Base-by-base conservation (phyloP, 1,140 invertebrate species). In the Calliphora vicina region DNA sequence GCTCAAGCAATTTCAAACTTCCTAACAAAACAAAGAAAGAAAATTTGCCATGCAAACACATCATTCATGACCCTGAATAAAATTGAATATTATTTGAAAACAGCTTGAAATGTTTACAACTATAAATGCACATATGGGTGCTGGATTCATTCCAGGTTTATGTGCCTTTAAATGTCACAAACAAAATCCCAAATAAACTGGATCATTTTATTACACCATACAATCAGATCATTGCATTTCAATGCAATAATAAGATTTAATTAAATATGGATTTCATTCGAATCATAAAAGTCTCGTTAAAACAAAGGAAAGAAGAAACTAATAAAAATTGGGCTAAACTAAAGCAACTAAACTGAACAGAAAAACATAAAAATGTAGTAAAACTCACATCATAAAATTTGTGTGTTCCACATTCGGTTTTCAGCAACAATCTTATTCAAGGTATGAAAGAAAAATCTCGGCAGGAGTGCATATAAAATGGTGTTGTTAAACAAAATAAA, bases 181-280 rank as follows among this genome's bases (percentile, higher is more conserved):
- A n/a, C n/a, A n/a, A n/a, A 20, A 67, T 23, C 9, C n/a, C 8
- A 67, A 67, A 67, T 67, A 67, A 67, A 12, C 23, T 67, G 61
- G 25, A 67, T 10, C 3, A 23, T 67, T 67, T 67, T 67, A 67
- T 25, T 6, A 25, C 20, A 8, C 1, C 45, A 67, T 57, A 57
- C 50, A 57, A 57, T 57, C 50, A 57, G 15, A 57, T 67, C 61
- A 67, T 2, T 57, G 50, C 50, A 57, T 67, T 67, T 4, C 8
- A 57, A 57, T 67, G 57, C 57, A 20, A 67, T 67, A 20, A 67
- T 67, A 67, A 67, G 57, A 67, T 67, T 67, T 17, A 67, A 67
- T 67, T 67, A 67, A 67, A 67, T 67, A 23, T 9, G 20, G 17
- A 20, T 67, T 67, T 67, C 20, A 67, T n/a, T n/a, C n/a, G 13